phyloP scores from a whole-genome alignment of 2,113 vertebrate species.

The Etia nguti region DNA sequence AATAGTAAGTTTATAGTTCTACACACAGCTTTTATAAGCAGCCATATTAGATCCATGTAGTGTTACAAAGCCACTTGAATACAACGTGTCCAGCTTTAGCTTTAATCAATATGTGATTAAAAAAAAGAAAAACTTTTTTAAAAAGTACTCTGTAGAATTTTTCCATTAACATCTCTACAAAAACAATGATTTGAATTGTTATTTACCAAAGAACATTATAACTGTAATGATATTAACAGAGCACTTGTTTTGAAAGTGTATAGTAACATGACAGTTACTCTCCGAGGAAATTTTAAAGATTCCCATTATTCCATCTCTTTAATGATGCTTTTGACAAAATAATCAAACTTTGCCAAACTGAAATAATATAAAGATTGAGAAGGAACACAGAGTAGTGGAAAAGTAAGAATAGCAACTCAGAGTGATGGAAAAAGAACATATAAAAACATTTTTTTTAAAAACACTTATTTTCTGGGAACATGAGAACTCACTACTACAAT shows the following conservation, averaged over 20 bases:
- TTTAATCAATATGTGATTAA: not conserved
- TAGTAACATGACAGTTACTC: not conserved
- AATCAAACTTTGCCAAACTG: not conserved
- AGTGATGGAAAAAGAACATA: not conserved
- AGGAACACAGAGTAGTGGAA: not conserved
- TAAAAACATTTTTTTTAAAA: not conserved
- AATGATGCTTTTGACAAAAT: not conserved
- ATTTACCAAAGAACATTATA: not conserved
- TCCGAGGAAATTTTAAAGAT: not conserved
- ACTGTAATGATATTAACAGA: not conserved
- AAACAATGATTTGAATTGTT: not conserved
- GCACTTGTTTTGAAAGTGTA: not conserved
- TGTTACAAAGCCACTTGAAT: not conserved
- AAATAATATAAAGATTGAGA: not conserved
- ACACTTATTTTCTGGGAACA: not conserved
- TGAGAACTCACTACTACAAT: constrained; percentile 26
- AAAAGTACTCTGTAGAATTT: not conserved
- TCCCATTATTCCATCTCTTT: not conserved
- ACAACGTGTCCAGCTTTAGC: not conserved
- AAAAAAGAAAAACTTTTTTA: not conserved
- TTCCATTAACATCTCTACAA: not conserved
- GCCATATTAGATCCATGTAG: not conserved
- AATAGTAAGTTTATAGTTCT: not conserved
- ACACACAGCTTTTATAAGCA: accelerated
- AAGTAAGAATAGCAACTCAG: not conserved